These are phyloP conservation scores for Junonia oenone DNA, from an alignment of 2,888 invertebrate genomes.

Conservation along the genomic window DNA sequence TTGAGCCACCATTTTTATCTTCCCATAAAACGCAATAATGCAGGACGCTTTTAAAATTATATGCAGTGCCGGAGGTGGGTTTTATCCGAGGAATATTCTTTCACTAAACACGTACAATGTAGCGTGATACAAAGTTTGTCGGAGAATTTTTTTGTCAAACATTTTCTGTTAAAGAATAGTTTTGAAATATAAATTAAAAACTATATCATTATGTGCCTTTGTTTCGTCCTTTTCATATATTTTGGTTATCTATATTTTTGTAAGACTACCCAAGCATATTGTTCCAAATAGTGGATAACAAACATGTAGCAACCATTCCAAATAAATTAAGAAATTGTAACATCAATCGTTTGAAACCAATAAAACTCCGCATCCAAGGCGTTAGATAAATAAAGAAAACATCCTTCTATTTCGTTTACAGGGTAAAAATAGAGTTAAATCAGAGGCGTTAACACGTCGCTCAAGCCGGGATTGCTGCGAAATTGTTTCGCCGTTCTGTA, in stretches of 20 bases:
- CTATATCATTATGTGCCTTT: neutral
- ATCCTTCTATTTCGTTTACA: conserved; percentile 28
- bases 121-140: conserved; percentile 9
- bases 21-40: conserved; percentile 57
- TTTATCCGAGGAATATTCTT: conserved; percentile 31
- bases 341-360: neutral
- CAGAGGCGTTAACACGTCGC: conserved; percentile 59
- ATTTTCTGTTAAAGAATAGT: conserved; percentile 9
- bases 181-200: neutral
- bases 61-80: conserved; percentile 33
- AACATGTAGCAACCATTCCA: neutral
- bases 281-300: neutral
- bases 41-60: conserved; percentile 60
- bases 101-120: conserved; percentile 23
- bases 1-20: conserved; percentile 64
- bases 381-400: conserved; percentile 14
- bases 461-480: conserved; percentile 49
- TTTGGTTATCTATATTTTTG: neutral
- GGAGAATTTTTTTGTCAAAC: conserved; percentile 19
- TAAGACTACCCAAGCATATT: neutral
- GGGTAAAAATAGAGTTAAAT: conserved; percentile 58
- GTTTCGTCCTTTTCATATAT: neutral
- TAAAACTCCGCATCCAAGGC: neutral
- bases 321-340: neutral
- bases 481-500: conserved; percentile 61